Conservation (phyloP, 2,113 vertebrate species). For the Sylvilagus bachmani region DNA sequence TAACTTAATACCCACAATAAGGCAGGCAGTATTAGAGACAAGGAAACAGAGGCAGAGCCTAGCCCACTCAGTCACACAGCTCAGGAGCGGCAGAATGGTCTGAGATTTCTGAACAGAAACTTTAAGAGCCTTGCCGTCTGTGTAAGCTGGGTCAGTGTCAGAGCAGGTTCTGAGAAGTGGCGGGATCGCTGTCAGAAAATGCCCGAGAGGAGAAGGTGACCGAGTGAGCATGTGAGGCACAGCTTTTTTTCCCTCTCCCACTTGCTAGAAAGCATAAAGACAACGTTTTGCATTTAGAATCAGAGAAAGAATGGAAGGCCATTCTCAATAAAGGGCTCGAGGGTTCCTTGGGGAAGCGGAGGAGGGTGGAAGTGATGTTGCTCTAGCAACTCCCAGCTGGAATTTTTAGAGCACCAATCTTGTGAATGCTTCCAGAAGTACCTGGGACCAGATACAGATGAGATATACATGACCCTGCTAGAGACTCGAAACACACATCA, state of each 20-base stretch:
- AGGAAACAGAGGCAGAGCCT: not conserved
- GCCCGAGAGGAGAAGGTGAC: not conserved
- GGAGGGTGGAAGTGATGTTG: not conserved
- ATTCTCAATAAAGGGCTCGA: not conserved
- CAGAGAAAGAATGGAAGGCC: conserved; percentile 7
- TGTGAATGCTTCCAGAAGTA: not conserved
- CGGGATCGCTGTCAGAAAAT: not conserved
- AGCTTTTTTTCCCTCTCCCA: not conserved
- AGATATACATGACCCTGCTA: not conserved
- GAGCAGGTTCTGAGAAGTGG: not conserved
- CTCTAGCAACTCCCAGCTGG: not conserved
- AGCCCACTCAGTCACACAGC: not conserved
- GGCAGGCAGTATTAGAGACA: not conserved
- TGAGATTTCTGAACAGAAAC: too few species aligned
- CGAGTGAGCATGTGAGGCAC: not conserved
- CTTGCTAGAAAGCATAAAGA: not conserved
- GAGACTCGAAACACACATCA: not conserved
- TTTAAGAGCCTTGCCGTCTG: too few species aligned
- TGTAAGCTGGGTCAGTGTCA: not conserved
- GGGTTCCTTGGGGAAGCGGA: not conserved
- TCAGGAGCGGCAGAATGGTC: not conserved
- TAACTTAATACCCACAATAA: not conserved
- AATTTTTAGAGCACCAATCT: not conserved
- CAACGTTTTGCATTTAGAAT: not conserved
- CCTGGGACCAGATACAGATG: not conserved